Percentiles rank a stretch among this genome's conserved stretches.
Evolutionary conservation across 2,113 vertebrate species (phyloP).

Genomic region (Cervus canadensis): DNA sequence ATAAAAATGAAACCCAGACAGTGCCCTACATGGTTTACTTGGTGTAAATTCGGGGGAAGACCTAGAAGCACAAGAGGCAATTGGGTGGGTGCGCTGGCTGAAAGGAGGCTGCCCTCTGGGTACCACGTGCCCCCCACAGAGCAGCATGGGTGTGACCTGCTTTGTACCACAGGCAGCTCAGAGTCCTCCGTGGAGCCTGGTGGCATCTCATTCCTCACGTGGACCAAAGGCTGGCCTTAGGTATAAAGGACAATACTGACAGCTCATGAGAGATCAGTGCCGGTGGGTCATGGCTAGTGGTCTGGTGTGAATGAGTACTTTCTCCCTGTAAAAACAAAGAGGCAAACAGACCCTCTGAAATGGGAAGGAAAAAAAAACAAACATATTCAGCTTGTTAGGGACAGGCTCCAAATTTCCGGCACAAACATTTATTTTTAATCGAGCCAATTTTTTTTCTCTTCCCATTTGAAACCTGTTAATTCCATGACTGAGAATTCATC

Average conservation of each 20-base stretch:
- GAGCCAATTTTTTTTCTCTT: conserved; percentile 11
- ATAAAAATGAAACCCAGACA: neutral
- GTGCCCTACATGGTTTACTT: neutral
- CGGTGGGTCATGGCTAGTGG: neutral
- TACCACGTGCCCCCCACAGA: no score
- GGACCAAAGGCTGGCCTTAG: neutral
- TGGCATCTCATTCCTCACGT: neutral
- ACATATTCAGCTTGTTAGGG: neutral
- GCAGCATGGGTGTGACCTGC: no score
- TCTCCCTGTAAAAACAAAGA: neutral
- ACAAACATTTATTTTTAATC: conserved; percentile 71
- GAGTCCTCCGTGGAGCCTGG: accelerated
- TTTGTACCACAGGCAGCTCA: no score
- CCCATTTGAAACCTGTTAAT: conserved; percentile 56
- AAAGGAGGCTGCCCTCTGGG: neutral
- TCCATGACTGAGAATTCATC: conserved; percentile 68
- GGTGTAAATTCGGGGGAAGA: neutral
- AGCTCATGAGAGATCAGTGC: neutral
- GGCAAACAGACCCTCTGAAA: neutral
- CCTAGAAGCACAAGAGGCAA: neutral
- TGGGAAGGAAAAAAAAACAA: neutral
- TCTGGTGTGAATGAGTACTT: neutral
- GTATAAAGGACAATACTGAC: neutral
- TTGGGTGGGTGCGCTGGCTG: neutral
- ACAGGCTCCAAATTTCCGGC: conserved; percentile 32